Evolutionary conservation across 2,113 vertebrate genomes (phyloP).

Genomic region (Syngnathus scovelli): DNA sequence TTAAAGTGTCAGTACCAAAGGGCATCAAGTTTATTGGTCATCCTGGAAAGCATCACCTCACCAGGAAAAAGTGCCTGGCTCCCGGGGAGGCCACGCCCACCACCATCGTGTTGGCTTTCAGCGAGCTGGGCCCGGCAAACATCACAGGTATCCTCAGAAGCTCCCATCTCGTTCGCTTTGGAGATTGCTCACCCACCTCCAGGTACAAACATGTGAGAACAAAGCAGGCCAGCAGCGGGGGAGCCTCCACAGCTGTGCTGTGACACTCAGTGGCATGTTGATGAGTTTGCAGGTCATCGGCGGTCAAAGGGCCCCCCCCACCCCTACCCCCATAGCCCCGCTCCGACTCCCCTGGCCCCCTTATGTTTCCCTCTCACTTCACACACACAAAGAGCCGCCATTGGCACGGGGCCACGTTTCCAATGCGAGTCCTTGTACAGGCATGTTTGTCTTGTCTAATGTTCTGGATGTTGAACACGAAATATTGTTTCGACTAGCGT

Average conservation of each 20-base stretch:
- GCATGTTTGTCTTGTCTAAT: constrained; percentile 40
- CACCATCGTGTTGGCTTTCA: constrained; percentile 82
- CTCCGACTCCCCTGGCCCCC: constrained; percentile 55
- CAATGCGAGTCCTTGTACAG: constrained; percentile 44
- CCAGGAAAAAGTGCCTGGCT: constrained; percentile 82
- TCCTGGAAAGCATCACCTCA: constrained; percentile 83
- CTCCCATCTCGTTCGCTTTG: background rate
- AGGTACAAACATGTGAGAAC: constrained; percentile 62
- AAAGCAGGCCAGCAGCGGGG: constrained; percentile 58
- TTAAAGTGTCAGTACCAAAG: constrained; percentile 84
- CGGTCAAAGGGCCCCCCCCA: constrained; percentile 68
- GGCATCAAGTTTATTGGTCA: constrained; percentile 87
- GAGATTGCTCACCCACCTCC: constrained; percentile 47
- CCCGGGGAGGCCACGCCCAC: constrained; percentile 81
- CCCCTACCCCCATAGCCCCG: constrained; percentile 41
- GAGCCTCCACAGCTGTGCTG: constrained; percentile 52
- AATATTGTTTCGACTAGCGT: constrained; percentile 3
- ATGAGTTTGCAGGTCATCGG: constrained; percentile 72
- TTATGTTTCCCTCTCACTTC: constrained; percentile 71
- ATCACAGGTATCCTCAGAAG: constrained; percentile 74
- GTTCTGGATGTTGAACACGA: constrained; percentile 20
- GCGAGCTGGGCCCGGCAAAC: constrained; percentile 80
- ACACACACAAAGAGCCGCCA: constrained; percentile 66
- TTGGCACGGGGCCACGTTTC: constrained; percentile 55
- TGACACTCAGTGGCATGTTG: constrained; percentile 70